phyloP scores from a whole-genome alignment of 2,888 invertebrate genomes.

The Heteropelma amictum region DNA sequence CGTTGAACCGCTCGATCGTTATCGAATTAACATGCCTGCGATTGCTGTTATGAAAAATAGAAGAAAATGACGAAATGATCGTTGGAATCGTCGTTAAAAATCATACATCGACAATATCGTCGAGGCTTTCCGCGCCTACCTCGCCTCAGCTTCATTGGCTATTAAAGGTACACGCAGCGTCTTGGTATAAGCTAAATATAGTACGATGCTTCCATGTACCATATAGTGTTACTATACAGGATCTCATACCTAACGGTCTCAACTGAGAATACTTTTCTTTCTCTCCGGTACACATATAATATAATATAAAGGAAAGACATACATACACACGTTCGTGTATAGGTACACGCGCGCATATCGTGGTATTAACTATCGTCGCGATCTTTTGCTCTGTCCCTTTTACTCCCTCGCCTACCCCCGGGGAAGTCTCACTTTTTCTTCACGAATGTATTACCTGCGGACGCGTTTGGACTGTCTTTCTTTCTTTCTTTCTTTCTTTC shows the following conservation, averaged over 20 bases:
- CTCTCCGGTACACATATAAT: background rate
- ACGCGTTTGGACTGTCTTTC: slow-evolving; percentile 32
- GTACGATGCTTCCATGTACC: slow-evolving; percentile 17
- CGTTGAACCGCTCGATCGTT: too few relatives aligned
- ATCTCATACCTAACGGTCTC: slow-evolving; percentile 70
- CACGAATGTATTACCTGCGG: slow-evolving; percentile 39
- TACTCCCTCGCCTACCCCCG: slow-evolving; percentile 4
- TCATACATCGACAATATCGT: slow-evolving; percentile 12
- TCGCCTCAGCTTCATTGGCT: slow-evolving; percentile 38
- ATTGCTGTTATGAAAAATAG: background rate
- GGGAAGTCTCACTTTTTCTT: slow-evolving; percentile 13
- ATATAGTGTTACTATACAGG: slow-evolving; percentile 37
- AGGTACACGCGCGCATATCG: background rate
- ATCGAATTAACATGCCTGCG: too few relatives aligned
- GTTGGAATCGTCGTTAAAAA: slow-evolving; percentile 26
- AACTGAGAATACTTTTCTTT: slow-evolving; percentile 30
- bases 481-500: background rate
- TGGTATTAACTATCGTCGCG: slow-evolving; percentile 23
- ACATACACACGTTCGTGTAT: background rate
- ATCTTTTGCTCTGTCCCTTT: slow-evolving; percentile 26
- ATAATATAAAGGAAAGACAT: background rate
- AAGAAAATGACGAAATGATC: slow-evolving; percentile 27
- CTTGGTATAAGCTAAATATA: slow-evolving; percentile 14
- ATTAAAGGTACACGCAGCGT: slow-evolving; percentile 26
- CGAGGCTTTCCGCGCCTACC: slow-evolving; percentile 58